Evolutionary conservation across 2,888 invertebrate genomes (phyloP).

Genomic region (Anagyrus pseudococci): DNA sequence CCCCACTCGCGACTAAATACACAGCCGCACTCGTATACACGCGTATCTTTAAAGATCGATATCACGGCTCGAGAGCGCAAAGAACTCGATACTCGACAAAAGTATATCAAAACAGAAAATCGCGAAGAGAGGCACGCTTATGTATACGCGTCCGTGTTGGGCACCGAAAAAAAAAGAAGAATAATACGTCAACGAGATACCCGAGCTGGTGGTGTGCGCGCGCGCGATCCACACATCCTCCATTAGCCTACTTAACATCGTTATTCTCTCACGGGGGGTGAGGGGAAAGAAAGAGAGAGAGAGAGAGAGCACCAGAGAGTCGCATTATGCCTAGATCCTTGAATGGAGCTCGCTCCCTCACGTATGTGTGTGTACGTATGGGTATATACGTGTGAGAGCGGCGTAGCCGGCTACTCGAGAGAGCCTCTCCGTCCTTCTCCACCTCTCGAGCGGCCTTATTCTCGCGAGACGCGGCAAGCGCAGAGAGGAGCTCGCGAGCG

Average conservation of each 20-base stretch:
- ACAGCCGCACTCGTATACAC: no score
- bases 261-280: conserved; percentile 23
- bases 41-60: no score
- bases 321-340: conserved; percentile 17
- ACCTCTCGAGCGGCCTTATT: conserved; percentile 57
- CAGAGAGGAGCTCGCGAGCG: no score
- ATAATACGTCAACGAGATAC: not conserved
- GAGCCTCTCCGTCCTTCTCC: conserved; percentile 6
- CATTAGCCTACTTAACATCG: conserved; percentile 36
- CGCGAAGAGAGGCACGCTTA: no score
- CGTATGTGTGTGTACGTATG: not conserved
- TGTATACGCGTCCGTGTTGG: not conserved
- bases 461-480: no score
- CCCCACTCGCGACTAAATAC: no score
- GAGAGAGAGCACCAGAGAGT: no score
- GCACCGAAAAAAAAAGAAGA: not conserved
- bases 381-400: not conserved
- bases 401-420: conserved; percentile 14
- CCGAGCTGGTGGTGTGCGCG: not conserved
- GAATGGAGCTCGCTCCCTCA: conserved; percentile 21
- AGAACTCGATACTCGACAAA: no score
- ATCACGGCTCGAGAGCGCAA: no score
- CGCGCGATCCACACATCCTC: conserved; percentile 21
- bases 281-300: conserved; percentile 4
- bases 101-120: no score